These are phyloP conservation scores for Petrosia ficiformis DNA, from an alignment of 37 sponge, comb jelly and placozoan genomes.

Conservation along the genomic window DNA sequence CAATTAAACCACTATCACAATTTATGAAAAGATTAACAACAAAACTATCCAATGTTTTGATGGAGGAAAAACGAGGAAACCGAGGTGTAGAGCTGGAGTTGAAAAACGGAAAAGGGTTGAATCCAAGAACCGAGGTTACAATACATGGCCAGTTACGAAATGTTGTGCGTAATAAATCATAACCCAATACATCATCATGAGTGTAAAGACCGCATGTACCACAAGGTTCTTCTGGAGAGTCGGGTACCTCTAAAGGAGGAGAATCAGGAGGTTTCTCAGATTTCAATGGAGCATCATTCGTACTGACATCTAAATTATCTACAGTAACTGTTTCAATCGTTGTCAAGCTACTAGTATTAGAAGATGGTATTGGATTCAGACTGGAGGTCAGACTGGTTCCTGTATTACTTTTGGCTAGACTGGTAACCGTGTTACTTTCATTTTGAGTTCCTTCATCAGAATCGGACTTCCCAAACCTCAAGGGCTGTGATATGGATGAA, in stretches of 20 bases:
- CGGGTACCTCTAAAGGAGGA: background rate
- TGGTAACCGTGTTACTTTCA: too few species aligned
- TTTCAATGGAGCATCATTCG: too few species aligned
- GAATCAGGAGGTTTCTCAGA: background rate
- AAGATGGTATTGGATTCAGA: background rate
- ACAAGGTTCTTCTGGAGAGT: background rate
- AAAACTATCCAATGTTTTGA: constrained; percentile 49
- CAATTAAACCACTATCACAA: constrained; percentile 9
- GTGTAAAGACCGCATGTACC: background rate
- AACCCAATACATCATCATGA: background rate
- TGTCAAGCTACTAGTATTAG: background rate
- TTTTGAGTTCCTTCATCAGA: too few species aligned
- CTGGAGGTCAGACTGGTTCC: background rate
- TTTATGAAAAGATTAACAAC: constrained; percentile 30
- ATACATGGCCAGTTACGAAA: constrained; percentile 63
- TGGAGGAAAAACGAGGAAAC: constrained; percentile 30
- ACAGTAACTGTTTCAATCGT: too few species aligned
- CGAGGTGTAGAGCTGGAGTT: background rate
- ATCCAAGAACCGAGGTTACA: constrained; percentile 55
- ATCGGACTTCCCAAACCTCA: background rate
- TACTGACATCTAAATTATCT: too few species aligned
- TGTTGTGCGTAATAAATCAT: background rate
- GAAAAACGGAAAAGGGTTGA: constrained; percentile 7
- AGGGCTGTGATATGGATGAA: too few species aligned
- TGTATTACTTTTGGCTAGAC: background rate